phyloP scores from a whole-genome alignment of 2,888 invertebrate species.

The Scaeva pyrastri region DNA sequence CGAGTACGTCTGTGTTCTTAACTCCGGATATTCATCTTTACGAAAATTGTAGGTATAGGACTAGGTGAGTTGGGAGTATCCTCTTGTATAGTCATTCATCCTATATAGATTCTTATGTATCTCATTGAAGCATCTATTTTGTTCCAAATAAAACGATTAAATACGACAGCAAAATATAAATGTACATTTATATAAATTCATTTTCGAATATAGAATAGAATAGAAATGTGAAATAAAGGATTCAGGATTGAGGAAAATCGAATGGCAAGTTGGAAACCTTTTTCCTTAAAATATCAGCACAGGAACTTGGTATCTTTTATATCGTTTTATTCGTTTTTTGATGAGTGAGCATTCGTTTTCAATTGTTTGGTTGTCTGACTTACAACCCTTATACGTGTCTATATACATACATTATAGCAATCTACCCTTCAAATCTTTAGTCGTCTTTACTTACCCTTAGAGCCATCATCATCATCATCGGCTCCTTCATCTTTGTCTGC shows the following conservation, averaged over 20 bases:
- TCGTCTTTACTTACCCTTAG: background rate
- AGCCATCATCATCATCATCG: background rate
- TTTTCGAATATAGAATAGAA: constrained; percentile 1
- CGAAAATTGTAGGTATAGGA: background rate
- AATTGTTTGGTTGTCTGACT: constrained; percentile 65
- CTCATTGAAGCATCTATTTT: constrained; percentile 40
- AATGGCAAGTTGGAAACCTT: constrained; percentile 19
- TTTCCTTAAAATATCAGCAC: constrained; percentile 10
- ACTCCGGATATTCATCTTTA: constrained; percentile 17
- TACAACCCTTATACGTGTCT: constrained; percentile 16
- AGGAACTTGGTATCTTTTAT: background rate
- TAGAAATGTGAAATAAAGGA: too few relatives aligned
- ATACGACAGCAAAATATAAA: constrained; percentile 33
- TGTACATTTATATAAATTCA: constrained; percentile 12
- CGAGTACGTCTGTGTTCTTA: background rate
- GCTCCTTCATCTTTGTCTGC: constrained; percentile 14
- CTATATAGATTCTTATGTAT: background rate
- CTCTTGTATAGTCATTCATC: constrained; percentile 8
- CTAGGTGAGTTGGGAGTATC: background rate
- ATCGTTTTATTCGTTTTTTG: constrained; percentile 25
- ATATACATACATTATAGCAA: background rate
- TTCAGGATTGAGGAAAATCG: background rate
- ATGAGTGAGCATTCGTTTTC: constrained; percentile 69
- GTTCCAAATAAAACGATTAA: constrained; percentile 26
- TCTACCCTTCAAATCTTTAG: background rate